Base-by-base conservation (phyloP, 2,888 invertebrate genomes). In the Drosophila ochracea region DNA sequence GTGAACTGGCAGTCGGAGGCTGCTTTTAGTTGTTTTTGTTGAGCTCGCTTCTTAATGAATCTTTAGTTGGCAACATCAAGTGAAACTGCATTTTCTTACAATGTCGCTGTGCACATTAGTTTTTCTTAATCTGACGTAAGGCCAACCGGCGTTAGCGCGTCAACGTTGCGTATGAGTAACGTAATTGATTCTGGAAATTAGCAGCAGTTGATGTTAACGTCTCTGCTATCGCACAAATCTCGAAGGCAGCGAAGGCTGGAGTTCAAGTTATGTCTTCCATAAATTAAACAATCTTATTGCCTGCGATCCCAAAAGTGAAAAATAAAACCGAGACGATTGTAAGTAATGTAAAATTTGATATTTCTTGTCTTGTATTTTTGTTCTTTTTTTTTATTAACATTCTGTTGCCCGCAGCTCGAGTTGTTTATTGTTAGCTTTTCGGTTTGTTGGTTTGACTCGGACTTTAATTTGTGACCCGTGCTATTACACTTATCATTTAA, bases 81-180 rank as follows among this genome's bases (percentile, higher is more conserved):
- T 92, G 91, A 83, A 92, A 92, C 91, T 84, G 86, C 92, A 92
- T 92, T 92, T 91, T 92, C 90, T 90, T 91, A 83, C 86, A 91
- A 91, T 89, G 91, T 84, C 91, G 90, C 79, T 71, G 57, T 68
- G 77, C 28, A 69, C 80, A 78, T 84, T 86, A 85, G 86, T 72
- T 87, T 89, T 83, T 78, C 78, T 76, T 74, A 64, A 71, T 63
- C 71, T 66, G 73, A 75, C 69, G 74, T 87, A 73, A 85, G 90
- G 88, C 82, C 66, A 89, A 83, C 77, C 66, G 71, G 58, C 61
- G 33, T 47, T n/a, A 54, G 57, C 52, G 39, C 79, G 70, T 52
- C 65, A 73, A 83, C 73, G 60, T 63, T 73, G 87, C 85, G 85
- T 76, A 86, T 86, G 90, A 86, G 85, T 90, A 86, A 86, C 71